A percentile compares a stretch with the other conserved stretches of the same genome.
Conservation (phyloP, 64 coral and sea anemone genomes). For the Anthopleura sola region DNA sequence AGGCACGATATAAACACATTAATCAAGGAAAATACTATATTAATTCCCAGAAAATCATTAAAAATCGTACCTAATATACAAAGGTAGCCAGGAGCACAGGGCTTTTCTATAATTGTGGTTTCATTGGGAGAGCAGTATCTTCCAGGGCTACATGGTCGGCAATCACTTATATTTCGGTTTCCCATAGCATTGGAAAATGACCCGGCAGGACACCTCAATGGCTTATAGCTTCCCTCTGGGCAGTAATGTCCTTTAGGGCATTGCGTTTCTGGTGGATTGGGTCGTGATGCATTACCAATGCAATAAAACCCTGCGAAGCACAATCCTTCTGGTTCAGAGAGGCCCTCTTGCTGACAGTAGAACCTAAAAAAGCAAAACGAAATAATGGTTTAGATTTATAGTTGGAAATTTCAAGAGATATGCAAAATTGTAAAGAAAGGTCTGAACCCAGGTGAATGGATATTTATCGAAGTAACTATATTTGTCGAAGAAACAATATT, state of each 20-base stretch:
- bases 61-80: constrained; percentile 68
- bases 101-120: constrained; percentile 63
- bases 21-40: too few relatives aligned
- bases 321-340: constrained; percentile 64
- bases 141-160: constrained; percentile 92
- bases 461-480: too few relatives aligned
- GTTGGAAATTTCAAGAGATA: not conserved
- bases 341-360: constrained; percentile 69
- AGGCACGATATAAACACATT: too few relatives aligned
- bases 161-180: constrained; percentile 85
- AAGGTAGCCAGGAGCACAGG: constrained; percentile 78
- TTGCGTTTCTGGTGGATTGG: constrained; percentile 72
- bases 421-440: too few relatives aligned
- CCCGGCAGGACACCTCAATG: constrained; percentile 80
- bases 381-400: not conserved
- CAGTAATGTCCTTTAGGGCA: constrained; percentile 91
- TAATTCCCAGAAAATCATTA: too few relatives aligned
- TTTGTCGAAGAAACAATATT: too few relatives aligned
- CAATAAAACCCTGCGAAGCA: constrained; percentile 90
- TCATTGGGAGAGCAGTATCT: constrained; percentile 90
- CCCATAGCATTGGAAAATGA: constrained; percentile 85
- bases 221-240: constrained; percentile 74
- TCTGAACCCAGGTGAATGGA: too few relatives aligned
- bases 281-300: constrained; percentile 56
- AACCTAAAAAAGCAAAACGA: constrained; percentile 54